Base-by-base conservation (phyloP, 2,797 vertebrate species). In the Rhadinocentrus ornatus region DNA sequence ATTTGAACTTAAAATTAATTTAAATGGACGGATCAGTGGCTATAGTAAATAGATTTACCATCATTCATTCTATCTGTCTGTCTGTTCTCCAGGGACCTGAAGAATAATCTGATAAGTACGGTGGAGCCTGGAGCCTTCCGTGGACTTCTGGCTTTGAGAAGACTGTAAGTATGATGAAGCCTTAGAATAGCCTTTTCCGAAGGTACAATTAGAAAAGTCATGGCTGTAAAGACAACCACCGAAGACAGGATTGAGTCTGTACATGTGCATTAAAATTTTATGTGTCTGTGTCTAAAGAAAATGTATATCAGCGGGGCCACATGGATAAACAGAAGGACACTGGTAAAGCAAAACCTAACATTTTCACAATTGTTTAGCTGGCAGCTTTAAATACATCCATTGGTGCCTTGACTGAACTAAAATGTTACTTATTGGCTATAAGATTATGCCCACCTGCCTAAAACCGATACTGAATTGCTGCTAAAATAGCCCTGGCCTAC, bases 71-170 rank as follows among this genome's bases (percentile, higher is more conserved):
- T 56, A 44, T 81, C 39, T 80, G 24, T 81, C 32, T 92, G 66
- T 81, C 83, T 89, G 26, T 80, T 87, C 90, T 86, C 86, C 81
- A 98, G 96, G 91, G 96, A 97, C 93, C 93, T 98, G 93, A 97
- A 93, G 92, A 96, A 95, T 95, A 98, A 98, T 93, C 94, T 98
- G 93, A 97, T 98, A 90, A 97, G 96, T 89, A 96, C 94, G 71
- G 94, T 98, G 90, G 95, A 96, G 91, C 95, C 95, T n/a, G 96
- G 96, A 82, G 96, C 96, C 59, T 97, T 98, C 88, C 92, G 92
- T 86, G 96, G 96, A 92, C 95, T 98, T 91, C 89, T 94, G 81
- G 94, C 94, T 90, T 92, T 97, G 80, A 96, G 91, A 82, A 95
- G 94, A 86, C 91, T 97, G 96, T 97, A 89, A 96, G 96, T 96